Conservation (phyloP, 2,797 vertebrate genomes). For the Fratercula arctica region DNA sequence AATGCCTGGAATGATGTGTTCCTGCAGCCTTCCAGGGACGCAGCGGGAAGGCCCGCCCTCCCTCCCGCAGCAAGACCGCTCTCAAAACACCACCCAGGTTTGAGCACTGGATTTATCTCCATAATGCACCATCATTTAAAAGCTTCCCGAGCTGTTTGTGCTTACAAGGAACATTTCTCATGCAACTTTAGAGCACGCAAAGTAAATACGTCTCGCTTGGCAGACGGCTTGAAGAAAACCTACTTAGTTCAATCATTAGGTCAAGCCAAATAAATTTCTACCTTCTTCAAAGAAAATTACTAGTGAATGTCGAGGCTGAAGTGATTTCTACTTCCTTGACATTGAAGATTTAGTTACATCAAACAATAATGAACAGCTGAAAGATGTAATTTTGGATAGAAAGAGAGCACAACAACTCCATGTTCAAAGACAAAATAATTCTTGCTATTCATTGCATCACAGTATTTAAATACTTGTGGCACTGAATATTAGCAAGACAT, state of each 20-base stretch:
- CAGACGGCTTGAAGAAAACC: slow-evolving; percentile 1
- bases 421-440: slow-evolving; percentile 10
- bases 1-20: not conserved
- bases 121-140: not conserved
- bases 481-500: not conserved
- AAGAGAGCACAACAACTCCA: not conserved
- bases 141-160: not conserved
- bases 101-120: not conserved
- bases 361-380: slow-evolving; percentile 11
- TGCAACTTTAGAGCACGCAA: not conserved
- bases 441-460: not conserved
- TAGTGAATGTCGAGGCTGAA: slow-evolving; percentile 17
- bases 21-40: not conserved
- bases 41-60: not conserved
- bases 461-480: not conserved
- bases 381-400: slow-evolving; percentile 36
- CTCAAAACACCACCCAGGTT: not conserved
- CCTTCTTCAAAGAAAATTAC: slow-evolving; percentile 41
- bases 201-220: not conserved
- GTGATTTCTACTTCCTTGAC: slow-evolving; percentile 36
- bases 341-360: slow-evolving; percentile 6
- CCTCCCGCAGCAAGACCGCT: rapidly evolving
- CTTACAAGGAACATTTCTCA: not conserved
- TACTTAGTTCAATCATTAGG: slow-evolving; percentile 35
- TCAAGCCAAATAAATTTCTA: slow-evolving; percentile 28